A percentile compares a stretch with the other conserved stretches of the same genome.
Evolutionary conservation across 2,797 vertebrate genomes (phyloP).

Genomic region (Sebastes oblongus): DNA sequence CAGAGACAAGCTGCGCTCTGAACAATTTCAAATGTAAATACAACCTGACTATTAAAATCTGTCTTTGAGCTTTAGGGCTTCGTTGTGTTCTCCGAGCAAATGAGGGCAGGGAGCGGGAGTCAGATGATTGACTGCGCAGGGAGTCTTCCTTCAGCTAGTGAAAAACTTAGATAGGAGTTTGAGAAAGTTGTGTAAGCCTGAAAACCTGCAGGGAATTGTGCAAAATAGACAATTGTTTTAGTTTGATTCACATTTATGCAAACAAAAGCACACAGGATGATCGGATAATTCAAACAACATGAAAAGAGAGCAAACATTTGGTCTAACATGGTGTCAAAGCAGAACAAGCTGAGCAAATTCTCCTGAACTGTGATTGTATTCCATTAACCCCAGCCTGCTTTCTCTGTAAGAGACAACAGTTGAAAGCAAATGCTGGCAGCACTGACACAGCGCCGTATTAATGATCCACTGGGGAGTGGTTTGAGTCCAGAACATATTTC

Average conservation of each 20-base stretch:
- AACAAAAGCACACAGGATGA: not conserved
- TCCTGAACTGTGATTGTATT: constrained; percentile 39
- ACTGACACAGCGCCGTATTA: constrained; percentile 45
- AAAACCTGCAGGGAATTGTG: not conserved
- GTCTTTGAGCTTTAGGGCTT: constrained; percentile 49
- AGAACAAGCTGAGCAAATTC: constrained; percentile 47
- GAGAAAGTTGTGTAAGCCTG: constrained; percentile 9
- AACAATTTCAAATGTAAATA: constrained; percentile 73
- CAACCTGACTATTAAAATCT: constrained; percentile 61
- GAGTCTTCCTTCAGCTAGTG: constrained; percentile 31
- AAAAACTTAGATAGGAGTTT: constrained; percentile 7
- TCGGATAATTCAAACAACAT: constrained; percentile 14
- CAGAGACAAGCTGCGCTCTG: constrained; percentile 51
- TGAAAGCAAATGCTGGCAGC: constrained; percentile 45
- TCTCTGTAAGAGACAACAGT: constrained; percentile 31
- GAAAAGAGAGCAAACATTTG: constrained; percentile 7
- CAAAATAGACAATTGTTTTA: not conserved
- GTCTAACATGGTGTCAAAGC: constrained; percentile 7
- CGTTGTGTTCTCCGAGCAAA: constrained; percentile 46
- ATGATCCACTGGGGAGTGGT: constrained; percentile 74
- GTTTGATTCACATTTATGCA: constrained; percentile 6
- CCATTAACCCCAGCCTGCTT: constrained; percentile 45
- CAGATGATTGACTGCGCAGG: constrained; percentile 32
- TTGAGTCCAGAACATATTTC: constrained; percentile 79
- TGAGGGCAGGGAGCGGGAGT: constrained; percentile 31